Percentiles rank a stretch among this genome's conserved stretches.
phyloP scores from a whole-genome alignment of 2,888 invertebrate genomes.

The Caenorhabditis macrosperma region DNA sequence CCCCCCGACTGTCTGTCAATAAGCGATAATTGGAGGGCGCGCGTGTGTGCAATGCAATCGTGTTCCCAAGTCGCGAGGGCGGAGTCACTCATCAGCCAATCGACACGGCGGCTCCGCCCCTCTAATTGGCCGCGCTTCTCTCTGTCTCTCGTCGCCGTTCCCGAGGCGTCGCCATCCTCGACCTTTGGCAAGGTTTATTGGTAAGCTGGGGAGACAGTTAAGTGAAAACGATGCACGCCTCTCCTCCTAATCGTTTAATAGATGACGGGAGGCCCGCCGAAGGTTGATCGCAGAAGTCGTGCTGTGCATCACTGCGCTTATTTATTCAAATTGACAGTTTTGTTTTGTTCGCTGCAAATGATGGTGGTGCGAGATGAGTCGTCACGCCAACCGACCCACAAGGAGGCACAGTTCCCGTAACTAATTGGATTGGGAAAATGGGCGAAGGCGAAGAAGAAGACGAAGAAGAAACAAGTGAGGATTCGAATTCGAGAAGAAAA shows the following conservation, averaged over 20 bases:
- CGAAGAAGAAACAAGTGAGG: conserved; percentile 3
- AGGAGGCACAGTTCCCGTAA: conserved; percentile 8
- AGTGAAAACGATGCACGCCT: conserved; percentile 29
- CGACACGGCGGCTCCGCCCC: conserved; percentile 40
- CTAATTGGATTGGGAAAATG: conserved; percentile 49
- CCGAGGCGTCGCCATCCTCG: conserved; percentile 2
- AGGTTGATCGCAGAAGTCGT: conserved; percentile 20
- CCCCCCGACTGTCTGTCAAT: conserved; percentile 17
- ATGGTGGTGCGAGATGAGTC: conserved; percentile 4
- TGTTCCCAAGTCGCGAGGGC: conserved; percentile 23
- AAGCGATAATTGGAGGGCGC: conserved; percentile 48
- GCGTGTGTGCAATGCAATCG: conserved; percentile 20
- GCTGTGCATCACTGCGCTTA: conserved; percentile 42
- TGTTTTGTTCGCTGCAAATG: conserved; percentile 18
- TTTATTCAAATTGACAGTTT: conserved; percentile 49
- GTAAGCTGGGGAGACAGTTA: conserved; percentile 33
- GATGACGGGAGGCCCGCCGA: conserved; percentile 12
- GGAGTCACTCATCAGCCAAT: conserved; percentile 51
- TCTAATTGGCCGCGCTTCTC: conserved; percentile 48
- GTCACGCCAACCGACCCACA: conserved; percentile 17
- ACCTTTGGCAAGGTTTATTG: conserved; percentile 62
- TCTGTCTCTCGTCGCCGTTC: conserved; percentile 8
- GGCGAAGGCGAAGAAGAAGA: not conserved
- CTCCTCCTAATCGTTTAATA: conserved; percentile 50
- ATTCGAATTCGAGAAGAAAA: conserved; percentile 24